phyloP scores from a whole-genome alignment of 2,888 invertebrate genomes.

The Trachelus iudaicus region DNA sequence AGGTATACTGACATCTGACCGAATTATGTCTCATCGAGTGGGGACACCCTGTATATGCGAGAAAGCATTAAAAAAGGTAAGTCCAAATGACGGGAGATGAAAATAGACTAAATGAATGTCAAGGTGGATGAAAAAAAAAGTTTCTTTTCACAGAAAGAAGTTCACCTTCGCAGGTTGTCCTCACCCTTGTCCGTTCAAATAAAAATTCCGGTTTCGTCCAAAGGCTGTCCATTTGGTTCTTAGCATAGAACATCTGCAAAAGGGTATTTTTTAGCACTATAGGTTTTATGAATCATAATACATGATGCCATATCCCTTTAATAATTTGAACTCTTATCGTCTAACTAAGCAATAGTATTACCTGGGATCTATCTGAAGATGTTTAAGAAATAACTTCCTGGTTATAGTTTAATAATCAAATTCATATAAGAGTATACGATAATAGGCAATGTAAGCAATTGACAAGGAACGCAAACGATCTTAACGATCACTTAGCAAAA shows the following conservation, averaged over 20 bases:
- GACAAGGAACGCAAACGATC: neutral
- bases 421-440: neutral
- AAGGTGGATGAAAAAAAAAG: neutral
- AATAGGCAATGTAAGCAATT: neutral
- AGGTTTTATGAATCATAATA: neutral
- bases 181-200: neutral
- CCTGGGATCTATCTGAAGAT: neutral
- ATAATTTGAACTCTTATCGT: neutral
- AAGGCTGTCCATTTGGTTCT: neutral
- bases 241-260: neutral
- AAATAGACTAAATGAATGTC: neutral
- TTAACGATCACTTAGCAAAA: neutral
- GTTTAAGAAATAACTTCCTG: neutral
- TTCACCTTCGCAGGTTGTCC: neutral
- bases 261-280: neutral
- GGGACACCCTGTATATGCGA: neutral
- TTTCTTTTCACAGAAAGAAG: neutral
- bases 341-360: neutral
- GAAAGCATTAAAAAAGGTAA: neutral
- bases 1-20: neutral
- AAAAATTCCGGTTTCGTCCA: neutral
- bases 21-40: neutral
- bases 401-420: neutral
- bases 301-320: neutral
- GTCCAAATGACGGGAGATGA: neutral